These are phyloP conservation scores for Pipra filicauda DNA, from an alignment of 2,113 vertebrate genomes.

Conservation along the genomic window DNA sequence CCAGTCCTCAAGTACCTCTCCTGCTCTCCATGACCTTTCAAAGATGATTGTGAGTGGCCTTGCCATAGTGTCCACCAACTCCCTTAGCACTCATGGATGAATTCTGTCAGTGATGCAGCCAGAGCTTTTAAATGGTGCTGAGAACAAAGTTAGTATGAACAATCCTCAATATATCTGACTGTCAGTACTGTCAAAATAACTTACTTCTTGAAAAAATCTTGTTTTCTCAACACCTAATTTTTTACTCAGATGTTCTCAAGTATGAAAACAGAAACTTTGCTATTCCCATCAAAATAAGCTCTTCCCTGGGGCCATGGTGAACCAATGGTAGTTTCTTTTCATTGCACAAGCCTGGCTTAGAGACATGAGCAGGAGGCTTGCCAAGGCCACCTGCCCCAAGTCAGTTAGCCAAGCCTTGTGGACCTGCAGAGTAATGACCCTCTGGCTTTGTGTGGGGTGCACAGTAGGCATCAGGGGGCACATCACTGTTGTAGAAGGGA, in stretches of 20 bases:
- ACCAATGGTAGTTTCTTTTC: background rate
- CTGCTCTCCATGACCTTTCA: background rate
- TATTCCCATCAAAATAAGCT: background rate
- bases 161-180: background rate
- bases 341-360: background rate
- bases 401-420: background rate
- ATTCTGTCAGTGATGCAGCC: background rate
- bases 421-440: background rate
- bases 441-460: background rate
- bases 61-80: background rate
- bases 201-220: background rate
- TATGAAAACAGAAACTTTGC: background rate
- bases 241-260: background rate
- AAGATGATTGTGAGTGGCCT: background rate
- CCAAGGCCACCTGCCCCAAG: background rate
- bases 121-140: background rate
- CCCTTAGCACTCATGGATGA: background rate
- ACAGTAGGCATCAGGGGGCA: background rate
- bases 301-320: background rate
- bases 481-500: background rate
- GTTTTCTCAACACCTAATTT: constrained; percentile 12
- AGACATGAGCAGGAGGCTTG: background rate
- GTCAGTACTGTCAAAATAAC: background rate
- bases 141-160: background rate
- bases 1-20: background rate